These are phyloP conservation scores for Macrotis lagotis DNA, from an alignment of 2,113 vertebrate species.

Conservation along the genomic window DNA sequence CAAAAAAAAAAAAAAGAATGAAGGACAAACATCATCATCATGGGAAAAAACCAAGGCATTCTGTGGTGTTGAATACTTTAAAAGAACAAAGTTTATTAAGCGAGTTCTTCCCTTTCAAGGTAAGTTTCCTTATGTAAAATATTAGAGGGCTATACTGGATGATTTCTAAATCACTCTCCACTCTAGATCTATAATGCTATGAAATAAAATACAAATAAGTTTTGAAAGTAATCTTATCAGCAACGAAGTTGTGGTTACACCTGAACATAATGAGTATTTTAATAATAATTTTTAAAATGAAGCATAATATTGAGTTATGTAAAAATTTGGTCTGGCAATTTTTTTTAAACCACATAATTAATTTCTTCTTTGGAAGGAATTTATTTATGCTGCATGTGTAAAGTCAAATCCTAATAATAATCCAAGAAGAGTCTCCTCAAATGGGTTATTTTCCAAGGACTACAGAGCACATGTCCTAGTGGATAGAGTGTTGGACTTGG, in stretches of 20 bases:
- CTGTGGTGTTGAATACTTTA: too few species aligned
- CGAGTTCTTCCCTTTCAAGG: too few species aligned
- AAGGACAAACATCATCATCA: too few species aligned
- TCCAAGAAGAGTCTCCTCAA: conserved; percentile 1
- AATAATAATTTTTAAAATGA: conserved; percentile 64
- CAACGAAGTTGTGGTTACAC: conserved; percentile 14
- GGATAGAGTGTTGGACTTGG: not conserved
- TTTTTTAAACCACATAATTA: conserved; percentile 16
- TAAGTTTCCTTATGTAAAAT: not conserved
- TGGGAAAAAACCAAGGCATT: too few species aligned
- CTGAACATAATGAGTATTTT: conserved; percentile 19
- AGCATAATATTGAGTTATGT: conserved; percentile 45
- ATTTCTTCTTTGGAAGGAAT: conserved; percentile 21
- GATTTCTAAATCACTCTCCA: not conserved
- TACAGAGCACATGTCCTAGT: not conserved
- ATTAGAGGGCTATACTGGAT: not conserved
- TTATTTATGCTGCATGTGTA: conserved; percentile 40
- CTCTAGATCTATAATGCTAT: not conserved
- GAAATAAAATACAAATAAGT: conserved; percentile 62
- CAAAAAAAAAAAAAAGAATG: too few species aligned
- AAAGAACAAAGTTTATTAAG: too few species aligned
- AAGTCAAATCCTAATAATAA: conserved; percentile 18
- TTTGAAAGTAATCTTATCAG: conserved; percentile 44
- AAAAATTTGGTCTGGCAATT: conserved; percentile 39
- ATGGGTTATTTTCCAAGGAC: not conserved